These are phyloP conservation scores for Cheilosia scutellata DNA, from an alignment of 2,888 invertebrate species.

Conservation along the genomic window DNA sequence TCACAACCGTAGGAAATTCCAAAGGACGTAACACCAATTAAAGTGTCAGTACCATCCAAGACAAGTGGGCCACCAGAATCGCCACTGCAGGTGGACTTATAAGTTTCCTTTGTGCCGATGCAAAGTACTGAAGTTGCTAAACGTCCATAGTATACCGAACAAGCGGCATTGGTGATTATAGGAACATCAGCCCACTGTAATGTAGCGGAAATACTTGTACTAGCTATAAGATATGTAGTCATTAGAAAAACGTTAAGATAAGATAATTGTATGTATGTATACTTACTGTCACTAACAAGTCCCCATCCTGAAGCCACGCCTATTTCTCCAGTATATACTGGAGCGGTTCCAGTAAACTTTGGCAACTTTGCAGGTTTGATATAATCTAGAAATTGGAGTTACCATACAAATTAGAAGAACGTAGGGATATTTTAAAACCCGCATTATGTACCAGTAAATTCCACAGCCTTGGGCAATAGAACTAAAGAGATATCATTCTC, in stretches of 20 bases:
- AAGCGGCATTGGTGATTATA: constrained; percentile 78
- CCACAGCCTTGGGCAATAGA: constrained; percentile 80
- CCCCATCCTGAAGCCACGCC: constrained; percentile 77
- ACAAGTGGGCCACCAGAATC: constrained; percentile 84
- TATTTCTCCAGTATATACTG: constrained; percentile 47
- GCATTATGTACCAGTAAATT: constrained; percentile 79
- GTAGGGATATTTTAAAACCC: neutral
- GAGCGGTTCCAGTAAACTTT: constrained; percentile 13
- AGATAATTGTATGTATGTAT: neutral
- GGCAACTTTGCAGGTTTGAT: constrained; percentile 65
- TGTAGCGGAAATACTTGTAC: constrained; percentile 74
- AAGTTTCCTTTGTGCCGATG: constrained; percentile 78
- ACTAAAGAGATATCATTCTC: constrained; percentile 83
- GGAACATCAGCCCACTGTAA: constrained; percentile 77
- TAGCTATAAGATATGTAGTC: constrained; percentile 1
- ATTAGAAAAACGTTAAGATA: neutral
- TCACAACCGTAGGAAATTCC: constrained; percentile 76
- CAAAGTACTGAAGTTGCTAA: constrained; percentile 78
- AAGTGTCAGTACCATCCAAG: constrained; percentile 61
- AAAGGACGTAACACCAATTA: constrained; percentile 79
- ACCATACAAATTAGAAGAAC: neutral
- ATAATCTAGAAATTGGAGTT: constrained; percentile 41
- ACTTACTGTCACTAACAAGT: constrained; percentile 66
- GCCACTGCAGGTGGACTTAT: constrained; percentile 82
- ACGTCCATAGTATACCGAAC: constrained; percentile 77